Conservation (phyloP, 2,113 vertebrate genomes). For the Equus quagga region DNA sequence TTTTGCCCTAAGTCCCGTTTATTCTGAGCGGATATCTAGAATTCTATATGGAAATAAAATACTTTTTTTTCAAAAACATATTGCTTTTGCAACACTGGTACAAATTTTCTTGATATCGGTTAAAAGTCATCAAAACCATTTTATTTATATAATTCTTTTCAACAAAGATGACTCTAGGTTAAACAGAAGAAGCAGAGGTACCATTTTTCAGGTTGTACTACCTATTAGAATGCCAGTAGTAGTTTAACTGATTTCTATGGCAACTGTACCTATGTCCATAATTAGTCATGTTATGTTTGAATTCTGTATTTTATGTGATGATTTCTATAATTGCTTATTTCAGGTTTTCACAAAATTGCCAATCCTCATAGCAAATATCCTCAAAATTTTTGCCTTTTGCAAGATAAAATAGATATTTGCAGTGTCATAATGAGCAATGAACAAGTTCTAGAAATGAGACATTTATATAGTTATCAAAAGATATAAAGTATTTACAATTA, state of each 20-base stretch:
- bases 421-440: neutral
- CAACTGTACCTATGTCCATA: neutral
- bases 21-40: neutral
- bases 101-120: neutral
- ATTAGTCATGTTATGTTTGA: neutral
- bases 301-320: neutral
- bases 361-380: neutral
- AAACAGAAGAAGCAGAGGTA: neutral
- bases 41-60: neutral
- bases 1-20: neutral
- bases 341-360: neutral
- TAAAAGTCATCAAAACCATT: neutral
- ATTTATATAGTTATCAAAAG: neutral
- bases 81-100: neutral
- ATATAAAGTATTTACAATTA: neutral
- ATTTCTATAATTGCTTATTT: neutral
- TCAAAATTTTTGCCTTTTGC: neutral
- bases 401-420: neutral
- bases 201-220: neutral
- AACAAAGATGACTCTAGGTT: neutral
- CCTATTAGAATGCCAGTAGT: neutral
- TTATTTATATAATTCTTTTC: neutral
- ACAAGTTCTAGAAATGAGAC: neutral
- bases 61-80: neutral
- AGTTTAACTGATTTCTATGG: neutral